Conservation (phyloP, 2,797 vertebrate species). For the Pagetopsis macropterus region DNA sequence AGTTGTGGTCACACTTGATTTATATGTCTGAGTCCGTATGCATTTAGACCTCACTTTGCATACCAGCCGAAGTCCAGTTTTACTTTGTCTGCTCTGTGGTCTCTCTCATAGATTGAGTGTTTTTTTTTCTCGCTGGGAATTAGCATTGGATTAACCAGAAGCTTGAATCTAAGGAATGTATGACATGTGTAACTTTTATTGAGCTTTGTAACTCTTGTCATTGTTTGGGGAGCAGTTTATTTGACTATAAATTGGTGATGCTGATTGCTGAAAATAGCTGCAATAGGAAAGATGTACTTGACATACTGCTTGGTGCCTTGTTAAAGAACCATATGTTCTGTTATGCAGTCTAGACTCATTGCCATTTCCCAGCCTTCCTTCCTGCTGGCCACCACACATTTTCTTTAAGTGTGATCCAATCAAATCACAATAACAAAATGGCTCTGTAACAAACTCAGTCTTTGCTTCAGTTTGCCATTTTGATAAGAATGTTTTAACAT, state of each 20-base stretch:
- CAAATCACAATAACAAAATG: not conserved
- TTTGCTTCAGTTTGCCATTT: not conserved
- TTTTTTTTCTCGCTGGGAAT: conserved; percentile 14
- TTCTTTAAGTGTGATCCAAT: not conserved
- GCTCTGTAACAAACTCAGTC: not conserved
- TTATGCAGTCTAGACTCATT: not conserved
- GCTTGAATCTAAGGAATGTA: not conserved
- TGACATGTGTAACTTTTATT: not conserved
- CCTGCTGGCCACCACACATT: not conserved
- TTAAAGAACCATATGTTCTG: not conserved
- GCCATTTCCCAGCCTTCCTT: not conserved
- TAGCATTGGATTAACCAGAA: conserved; percentile 6
- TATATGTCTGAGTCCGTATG: conserved; percentile 37
- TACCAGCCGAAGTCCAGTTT: conserved; percentile 39
- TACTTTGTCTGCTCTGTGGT: conserved; percentile 51
- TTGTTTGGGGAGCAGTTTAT: not conserved
- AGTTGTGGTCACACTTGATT: conserved; percentile 45
- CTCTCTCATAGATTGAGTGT: conserved; percentile 23
- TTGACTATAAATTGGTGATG: not conserved
- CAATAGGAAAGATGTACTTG: not conserved
- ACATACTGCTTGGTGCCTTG: not conserved
- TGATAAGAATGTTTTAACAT: not conserved
- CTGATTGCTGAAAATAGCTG: not conserved
- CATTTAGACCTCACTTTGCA: conserved; percentile 45
- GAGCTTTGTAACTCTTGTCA: not conserved